Conservation (phyloP, 2,797 vertebrate species). For the Neosilurus mollespiculum region DNA sequence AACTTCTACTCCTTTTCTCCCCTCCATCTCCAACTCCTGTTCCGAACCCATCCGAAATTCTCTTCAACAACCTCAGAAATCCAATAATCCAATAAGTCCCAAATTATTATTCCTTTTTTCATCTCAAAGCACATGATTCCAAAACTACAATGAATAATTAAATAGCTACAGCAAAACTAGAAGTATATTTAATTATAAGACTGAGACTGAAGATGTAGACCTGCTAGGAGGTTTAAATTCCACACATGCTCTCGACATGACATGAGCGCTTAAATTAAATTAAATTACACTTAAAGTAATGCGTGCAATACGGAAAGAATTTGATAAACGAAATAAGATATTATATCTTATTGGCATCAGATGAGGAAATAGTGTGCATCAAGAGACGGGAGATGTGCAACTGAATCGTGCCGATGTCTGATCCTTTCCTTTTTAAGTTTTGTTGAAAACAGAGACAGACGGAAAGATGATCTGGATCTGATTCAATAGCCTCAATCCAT, state of each 20-base stretch:
- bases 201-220: neutral
- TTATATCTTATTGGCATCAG: neutral
- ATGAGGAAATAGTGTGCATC: slow-evolving; percentile 3
- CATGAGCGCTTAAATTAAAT: neutral
- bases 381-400: neutral
- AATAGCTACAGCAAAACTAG: neutral
- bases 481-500: slow-evolving; percentile 4
- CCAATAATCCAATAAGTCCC: slow-evolving; percentile 22
- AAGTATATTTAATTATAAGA: neutral
- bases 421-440: slow-evolving; percentile 35
- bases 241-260: neutral
- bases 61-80: neutral
- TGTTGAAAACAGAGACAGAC: slow-evolving; percentile 24
- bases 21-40: neutral
- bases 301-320: neutral
- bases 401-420: slow-evolving; percentile 30
- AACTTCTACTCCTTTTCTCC: too few relatives aligned
- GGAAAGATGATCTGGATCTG: slow-evolving; percentile 7
- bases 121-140: neutral
- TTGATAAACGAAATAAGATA: neutral
- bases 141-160: slow-evolving; percentile 13
- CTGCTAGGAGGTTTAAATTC: neutral
- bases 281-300: neutral
- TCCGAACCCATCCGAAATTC: neutral
- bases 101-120: slow-evolving; percentile 14